Base-by-base conservation (phyloP, 2,888 invertebrate genomes). In the Cephus pygmeus region DNA sequence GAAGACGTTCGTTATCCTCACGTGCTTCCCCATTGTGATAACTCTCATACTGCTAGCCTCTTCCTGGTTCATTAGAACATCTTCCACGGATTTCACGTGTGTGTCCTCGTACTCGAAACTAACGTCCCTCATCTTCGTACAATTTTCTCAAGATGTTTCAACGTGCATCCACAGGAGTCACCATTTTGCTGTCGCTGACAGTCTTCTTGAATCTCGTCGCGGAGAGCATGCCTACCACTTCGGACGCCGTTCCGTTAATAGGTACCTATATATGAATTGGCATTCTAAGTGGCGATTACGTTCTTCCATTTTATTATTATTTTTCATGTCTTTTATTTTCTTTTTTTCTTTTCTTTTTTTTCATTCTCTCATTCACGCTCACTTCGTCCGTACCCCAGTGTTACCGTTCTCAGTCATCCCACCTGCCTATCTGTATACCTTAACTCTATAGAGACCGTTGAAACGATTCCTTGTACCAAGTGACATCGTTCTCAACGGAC, bases 171-270 rank as follows among this genome's bases (percentile, higher is more conserved):
- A 92, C 96, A 98, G 98, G 97, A 94, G 97, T 98, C 93, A 98
- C 97, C 93, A 98, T 98, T 93, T 96, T 98, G 93, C 96, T 98
- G 93, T 98, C 98, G 93, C 95, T 98, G 95, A 98, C 98, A 94
- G 98, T 98, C 93, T 98, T 98, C 95, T 96, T 98, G 93, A 97
- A 98, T 94, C 96, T 98, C 94, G 98, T 98, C 92, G 97, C 98
- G 88, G 98, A 98, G 95, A 98, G 97, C 93, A 96, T 98, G 95
- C 98, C 98, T 92, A 95, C 95, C 76, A 91, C 96, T 90, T 96
- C 96, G 92, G 96, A 96, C 92, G 96, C 96, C 92, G 95, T 96
- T 92, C 96, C 96, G 92, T 93, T 96, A 92, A 95, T 96, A 95
- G 96, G 96, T 96, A 91, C 87, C 83, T 85, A 85, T 83, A 40